Evolutionary conservation across 1,140 invertebrate species (phyloP), one percentile per base, ranked within the genome.

Genomic region (Ditylenchus dipsaci): DNA sequence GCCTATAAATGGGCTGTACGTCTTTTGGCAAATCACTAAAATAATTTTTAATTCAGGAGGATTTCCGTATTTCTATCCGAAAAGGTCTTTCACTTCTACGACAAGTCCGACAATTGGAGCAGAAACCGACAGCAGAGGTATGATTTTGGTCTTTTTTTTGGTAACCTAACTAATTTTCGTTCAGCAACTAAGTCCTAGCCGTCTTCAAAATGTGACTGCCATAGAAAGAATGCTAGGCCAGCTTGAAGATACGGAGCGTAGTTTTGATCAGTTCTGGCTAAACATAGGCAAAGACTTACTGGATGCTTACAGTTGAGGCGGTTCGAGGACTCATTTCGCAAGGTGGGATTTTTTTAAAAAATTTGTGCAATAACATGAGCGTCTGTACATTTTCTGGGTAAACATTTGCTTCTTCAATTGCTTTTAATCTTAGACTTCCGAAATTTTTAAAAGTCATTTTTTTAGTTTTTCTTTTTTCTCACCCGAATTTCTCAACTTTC

Each of bases 191-290:
- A 62, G 87, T 90, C 79, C 78, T 23, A 83, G 72, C 84, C 89
- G 89, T 74, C 88, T 91, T 64, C 90, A 91, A 76, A 94, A 95
- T 86, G 90, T 95, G 58, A 89, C 91, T 68, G 90, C 92, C 63
- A 89, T 95, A 69, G 91, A 95, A 86, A 90, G 91, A 84, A 87
- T 95, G 82, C 86, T 97, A 53, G 89, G 93, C 33, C 92, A 96
- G 58, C 86, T 97, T 75, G 92, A 95, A 83, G 93, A 97, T 86
- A 95, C 92, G 65, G 91, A 94, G 84, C 88, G 88, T 76, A 90
- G 90, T 62, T 95, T 97, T 84, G 91, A 94, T 81, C 88, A 90
- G 71, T 95, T 94, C 85, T 96, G 93, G 92, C 88, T 21, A 88
- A 90, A 77, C 93, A 96, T 86, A 90, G 91, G 76, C 88, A 88